phyloP scores from a whole-genome alignment of 2,888 invertebrate genomes.

The Deroplatys truncata region DNA sequence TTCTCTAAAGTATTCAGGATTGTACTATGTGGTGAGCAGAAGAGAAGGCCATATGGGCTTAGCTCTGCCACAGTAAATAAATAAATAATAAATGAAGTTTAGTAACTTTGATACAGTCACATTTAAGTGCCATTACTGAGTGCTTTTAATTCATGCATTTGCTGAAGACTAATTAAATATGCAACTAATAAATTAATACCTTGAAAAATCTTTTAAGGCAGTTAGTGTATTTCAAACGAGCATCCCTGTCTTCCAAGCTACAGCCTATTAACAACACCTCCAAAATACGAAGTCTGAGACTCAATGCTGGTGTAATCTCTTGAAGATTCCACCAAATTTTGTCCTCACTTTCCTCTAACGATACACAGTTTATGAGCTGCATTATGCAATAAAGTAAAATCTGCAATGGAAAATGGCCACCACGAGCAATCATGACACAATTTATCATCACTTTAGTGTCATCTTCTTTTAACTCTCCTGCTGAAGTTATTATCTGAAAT shows the following conservation, averaged over 20 bases:
- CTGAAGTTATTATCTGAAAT: not conserved
- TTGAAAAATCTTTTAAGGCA: conserved; percentile 22
- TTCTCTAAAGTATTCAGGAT: too few relatives aligned
- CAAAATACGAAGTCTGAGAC: conserved; percentile 44
- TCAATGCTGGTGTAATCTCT: not conserved
- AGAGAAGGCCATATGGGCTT: too few relatives aligned
- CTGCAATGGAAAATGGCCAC: conserved; percentile 53
- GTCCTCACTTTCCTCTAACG: conserved; percentile 45
- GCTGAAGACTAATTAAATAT: too few relatives aligned
- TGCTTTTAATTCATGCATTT: too few relatives aligned
- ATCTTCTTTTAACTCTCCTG: not conserved
- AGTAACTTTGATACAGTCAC: too few relatives aligned
- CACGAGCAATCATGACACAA: conserved; percentile 43
- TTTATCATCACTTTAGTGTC: conserved; percentile 37
- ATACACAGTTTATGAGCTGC: conserved; percentile 49
- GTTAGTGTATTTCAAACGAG: not conserved
- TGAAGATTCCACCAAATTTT: conserved; percentile 40
- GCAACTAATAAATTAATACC: conserved; percentile 33
- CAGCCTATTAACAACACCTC: conserved; percentile 52
- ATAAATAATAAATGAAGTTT: too few relatives aligned
- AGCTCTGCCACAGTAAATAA: too few relatives aligned
- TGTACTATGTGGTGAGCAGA: too few relatives aligned
- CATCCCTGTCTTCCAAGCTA: conserved; percentile 30
- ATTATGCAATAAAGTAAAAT: conserved; percentile 53
- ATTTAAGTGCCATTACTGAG: too few relatives aligned